A percentile compares a stretch with the other conserved stretches of the same genome.
phyloP scores from a whole-genome alignment of 2,888 invertebrate species.

The Pediacus dermestoides region DNA sequence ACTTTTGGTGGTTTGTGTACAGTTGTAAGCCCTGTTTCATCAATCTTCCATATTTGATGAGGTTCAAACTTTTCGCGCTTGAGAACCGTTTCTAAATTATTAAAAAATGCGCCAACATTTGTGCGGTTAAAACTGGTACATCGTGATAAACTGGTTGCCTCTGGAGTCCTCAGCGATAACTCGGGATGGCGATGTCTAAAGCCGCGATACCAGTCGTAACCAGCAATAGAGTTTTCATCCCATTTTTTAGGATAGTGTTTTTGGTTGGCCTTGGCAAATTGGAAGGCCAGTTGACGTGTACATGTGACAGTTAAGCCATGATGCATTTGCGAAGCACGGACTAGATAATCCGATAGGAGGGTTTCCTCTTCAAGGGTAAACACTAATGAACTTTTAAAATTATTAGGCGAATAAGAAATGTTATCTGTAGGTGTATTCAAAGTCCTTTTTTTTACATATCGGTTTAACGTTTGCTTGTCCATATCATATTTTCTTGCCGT shows the following conservation, averaged over 20 bases:
- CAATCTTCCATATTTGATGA: slow-evolving; percentile 36
- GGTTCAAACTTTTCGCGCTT: slow-evolving; percentile 13
- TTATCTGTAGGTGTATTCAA: slow-evolving; percentile 4
- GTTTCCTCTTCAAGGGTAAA: slow-evolving; percentile 12
- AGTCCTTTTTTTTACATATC: slow-evolving; percentile 4
- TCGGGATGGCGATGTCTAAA: slow-evolving; percentile 27
- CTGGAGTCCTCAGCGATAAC: slow-evolving; percentile 30
- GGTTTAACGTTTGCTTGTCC: too few relatives aligned
- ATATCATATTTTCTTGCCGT: too few relatives aligned
- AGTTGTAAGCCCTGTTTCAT: slow-evolving; percentile 42
- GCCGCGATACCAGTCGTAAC: slow-evolving; percentile 3
- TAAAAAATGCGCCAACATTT: slow-evolving; percentile 29
- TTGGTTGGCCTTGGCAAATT: slow-evolving; percentile 11
- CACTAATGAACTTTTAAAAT: slow-evolving; percentile 3
- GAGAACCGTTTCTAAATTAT: slow-evolving; percentile 25
- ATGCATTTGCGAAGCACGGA: slow-evolving; percentile 6
- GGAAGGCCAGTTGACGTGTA: slow-evolving; percentile 10
- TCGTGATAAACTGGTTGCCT: slow-evolving; percentile 32
- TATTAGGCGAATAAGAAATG: slow-evolving; percentile 9
- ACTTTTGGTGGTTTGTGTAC: slow-evolving; percentile 40
- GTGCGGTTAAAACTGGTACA: slow-evolving; percentile 33
- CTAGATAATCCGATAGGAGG: slow-evolving; percentile 4
- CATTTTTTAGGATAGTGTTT: slow-evolving; percentile 8
- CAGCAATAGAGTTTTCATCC: slow-evolving; percentile 4
- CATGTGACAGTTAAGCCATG: slow-evolving; percentile 9